Evolutionary conservation across 2,113 vertebrate genomes (phyloP).

Genomic region (Paramisgurnus dabryanus): DNA sequence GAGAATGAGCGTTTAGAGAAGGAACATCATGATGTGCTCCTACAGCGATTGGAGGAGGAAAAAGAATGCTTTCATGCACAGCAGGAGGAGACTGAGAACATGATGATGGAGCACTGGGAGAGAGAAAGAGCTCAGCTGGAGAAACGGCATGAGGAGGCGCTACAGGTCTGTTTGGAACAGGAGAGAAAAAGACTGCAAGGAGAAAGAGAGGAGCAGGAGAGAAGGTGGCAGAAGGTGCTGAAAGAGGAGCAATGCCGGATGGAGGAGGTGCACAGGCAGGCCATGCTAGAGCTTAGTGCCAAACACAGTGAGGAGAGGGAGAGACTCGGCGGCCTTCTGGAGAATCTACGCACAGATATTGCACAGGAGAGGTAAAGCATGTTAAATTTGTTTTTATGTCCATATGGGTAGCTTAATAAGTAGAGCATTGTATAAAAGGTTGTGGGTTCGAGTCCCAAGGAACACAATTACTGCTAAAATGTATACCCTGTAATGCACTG

Average conservation of each 20-base stretch:
- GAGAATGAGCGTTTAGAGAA: constrained; percentile 69
- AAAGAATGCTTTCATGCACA: constrained; percentile 48
- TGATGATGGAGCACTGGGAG: constrained; percentile 70
- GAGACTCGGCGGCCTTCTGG: constrained; percentile 69
- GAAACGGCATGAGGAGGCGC: constrained; percentile 70
- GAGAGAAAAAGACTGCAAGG: constrained; percentile 60
- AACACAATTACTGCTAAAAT: too few relatives aligned
- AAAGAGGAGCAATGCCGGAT: constrained; percentile 68
- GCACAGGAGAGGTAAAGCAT: constrained; percentile 83
- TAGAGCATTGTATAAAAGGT: too few relatives aligned
- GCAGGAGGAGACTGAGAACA: constrained; percentile 65
- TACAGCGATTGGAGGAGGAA: constrained; percentile 61
- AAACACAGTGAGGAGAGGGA: constrained; percentile 77
- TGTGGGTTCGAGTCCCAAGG: too few relatives aligned
- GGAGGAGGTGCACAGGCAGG: constrained; percentile 67
- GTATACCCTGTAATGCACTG: too few relatives aligned
- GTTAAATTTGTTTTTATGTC: too few relatives aligned
- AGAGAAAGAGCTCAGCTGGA: constrained; percentile 69
- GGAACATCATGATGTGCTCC: constrained; percentile 65
- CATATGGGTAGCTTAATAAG: too few relatives aligned
- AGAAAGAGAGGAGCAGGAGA: constrained; percentile 66
- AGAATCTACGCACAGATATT: constrained; percentile 78
- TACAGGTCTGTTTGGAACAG: constrained; percentile 70
- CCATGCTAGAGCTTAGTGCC: constrained; percentile 67
- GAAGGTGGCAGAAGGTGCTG: constrained; percentile 54